Base-by-base conservation (phyloP, 37 sponge, comb jelly and placozoan genomes). In the Axinella damicornis region DNA sequence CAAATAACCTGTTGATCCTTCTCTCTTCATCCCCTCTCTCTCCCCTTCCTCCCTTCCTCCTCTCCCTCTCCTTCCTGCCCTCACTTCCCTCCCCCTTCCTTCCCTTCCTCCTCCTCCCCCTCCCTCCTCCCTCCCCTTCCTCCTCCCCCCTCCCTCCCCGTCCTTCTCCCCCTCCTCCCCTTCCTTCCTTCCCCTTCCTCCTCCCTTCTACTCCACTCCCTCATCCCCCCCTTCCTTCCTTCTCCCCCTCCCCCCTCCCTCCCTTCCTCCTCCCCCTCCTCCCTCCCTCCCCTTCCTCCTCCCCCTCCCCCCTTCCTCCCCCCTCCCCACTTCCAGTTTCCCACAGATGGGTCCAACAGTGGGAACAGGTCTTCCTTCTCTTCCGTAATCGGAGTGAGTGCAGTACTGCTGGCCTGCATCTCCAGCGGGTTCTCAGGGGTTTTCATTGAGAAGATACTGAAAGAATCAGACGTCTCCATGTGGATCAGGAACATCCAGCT, bases 401-500 rank as follows among this genome's bases (percentile, higher is more conserved):
- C 93, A 21, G 91, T 98, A 13, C 53, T 94, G 18, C 36, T 81
- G 56, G 96, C 99, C 18, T 98, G 95, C 40, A 36, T 94, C 34
- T 89, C 97, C 52, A 92, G 93, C 72, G 99, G 99, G 19, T 98
- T 98, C 82, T 80, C 94, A 40, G 99, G 99, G 2, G 99, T 98
- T 16, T 98, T 92, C 85, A 96, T 94, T 78, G 99, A 98, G 80
- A 94, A 87, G 87, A 88, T 98, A 53, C 81, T 98, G 61, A 98
- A 98, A 62, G 88, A 92, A 32, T 84, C 96, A 17, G 77, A 91
- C 25, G 82, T 78, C n/a, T 94, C 95, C 33, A 55, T 98, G 73
- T 98, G 99, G 99, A 80, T 98, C 35, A 86, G 96, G 69, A 98
- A 98, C 71, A 88, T 96, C 18, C 99, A 98, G 55, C 86, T 98